Conservation (phyloP, 2,888 invertebrate genomes). For the Tryphoninae sp. region DNA sequence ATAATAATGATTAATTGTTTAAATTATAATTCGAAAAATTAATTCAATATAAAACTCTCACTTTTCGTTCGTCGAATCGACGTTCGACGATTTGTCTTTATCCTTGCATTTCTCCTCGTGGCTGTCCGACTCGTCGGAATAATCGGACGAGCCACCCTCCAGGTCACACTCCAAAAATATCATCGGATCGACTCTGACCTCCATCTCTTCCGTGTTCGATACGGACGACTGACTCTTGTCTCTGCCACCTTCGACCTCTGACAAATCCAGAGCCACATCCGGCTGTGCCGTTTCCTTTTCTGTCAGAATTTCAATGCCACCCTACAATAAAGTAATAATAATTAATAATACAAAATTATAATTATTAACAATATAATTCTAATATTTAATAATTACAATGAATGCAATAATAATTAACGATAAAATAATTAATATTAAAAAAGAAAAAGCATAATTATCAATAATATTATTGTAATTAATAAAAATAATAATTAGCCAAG, state of each 20-base stretch:
- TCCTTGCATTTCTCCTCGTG: slow-evolving; percentile 75
- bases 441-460: neutral
- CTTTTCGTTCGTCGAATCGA: slow-evolving; percentile 36
- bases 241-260: slow-evolving; percentile 67
- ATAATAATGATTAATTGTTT: too few relatives aligned
- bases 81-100: slow-evolving; percentile 12
- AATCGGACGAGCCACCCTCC: slow-evolving; percentile 79
- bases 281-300: slow-evolving; percentile 70
- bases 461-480: neutral
- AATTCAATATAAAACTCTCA: neutral
- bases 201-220: slow-evolving; percentile 83
- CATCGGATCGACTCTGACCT: slow-evolving; percentile 88
- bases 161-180: slow-evolving; percentile 85
- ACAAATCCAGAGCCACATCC: slow-evolving; percentile 59
- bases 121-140: slow-evolving; percentile 77
- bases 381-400: neutral
- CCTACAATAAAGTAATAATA: slow-evolving; percentile 65
- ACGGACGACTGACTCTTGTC: slow-evolving; percentile 60
- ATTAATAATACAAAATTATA: neutral
- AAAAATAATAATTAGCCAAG: neutral
- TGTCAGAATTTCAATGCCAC: slow-evolving; percentile 73
- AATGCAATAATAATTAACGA: neutral
- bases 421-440: neutral
- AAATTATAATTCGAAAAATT: neutral
- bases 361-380: neutral